phyloP scores from a whole-genome alignment of 2,797 vertebrate genomes.

The Sebastolobus altivelis region DNA sequence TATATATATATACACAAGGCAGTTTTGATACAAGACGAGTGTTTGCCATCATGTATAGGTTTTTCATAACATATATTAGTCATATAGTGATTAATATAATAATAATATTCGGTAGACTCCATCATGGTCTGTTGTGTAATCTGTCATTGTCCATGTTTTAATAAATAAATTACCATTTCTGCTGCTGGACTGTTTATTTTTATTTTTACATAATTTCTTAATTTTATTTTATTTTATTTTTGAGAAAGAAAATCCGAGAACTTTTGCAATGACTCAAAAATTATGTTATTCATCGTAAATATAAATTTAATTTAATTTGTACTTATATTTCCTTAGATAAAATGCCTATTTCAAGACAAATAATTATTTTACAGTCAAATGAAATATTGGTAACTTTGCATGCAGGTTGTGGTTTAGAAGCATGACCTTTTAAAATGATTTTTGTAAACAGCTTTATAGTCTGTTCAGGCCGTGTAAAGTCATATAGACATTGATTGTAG shows the following conservation, averaged over 20 bases:
- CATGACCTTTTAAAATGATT: not conserved
- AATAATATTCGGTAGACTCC: slow-evolving; percentile 22
- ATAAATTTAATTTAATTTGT: not conserved
- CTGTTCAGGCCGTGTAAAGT: not conserved
- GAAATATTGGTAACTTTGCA: not conserved
- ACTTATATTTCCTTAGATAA: not conserved
- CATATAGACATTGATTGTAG: not conserved
- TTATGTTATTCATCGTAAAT: not conserved
- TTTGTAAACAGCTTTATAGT: not conserved
- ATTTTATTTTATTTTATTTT: not conserved
- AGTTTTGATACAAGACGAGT: slow-evolving; percentile 51
- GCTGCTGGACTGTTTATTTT: slow-evolving; percentile 9
- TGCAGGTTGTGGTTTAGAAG: not conserved
- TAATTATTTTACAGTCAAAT: not conserved
- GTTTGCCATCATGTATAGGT: slow-evolving; percentile 30
- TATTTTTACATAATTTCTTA: not conserved
- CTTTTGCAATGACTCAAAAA: not conserved
- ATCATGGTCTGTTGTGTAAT: slow-evolving; percentile 46
- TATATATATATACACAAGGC: not conserved
- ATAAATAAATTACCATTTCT: slow-evolving; percentile 54
- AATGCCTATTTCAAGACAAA: not conserved
- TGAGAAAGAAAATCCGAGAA: not conserved
- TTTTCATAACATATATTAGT: slow-evolving; percentile 31
- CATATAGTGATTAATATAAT: slow-evolving; percentile 34
- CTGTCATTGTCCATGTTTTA: slow-evolving; percentile 82